phyloP scores from a whole-genome alignment of 2,888 invertebrate genomes.

The Drosophila kokeensis region DNA sequence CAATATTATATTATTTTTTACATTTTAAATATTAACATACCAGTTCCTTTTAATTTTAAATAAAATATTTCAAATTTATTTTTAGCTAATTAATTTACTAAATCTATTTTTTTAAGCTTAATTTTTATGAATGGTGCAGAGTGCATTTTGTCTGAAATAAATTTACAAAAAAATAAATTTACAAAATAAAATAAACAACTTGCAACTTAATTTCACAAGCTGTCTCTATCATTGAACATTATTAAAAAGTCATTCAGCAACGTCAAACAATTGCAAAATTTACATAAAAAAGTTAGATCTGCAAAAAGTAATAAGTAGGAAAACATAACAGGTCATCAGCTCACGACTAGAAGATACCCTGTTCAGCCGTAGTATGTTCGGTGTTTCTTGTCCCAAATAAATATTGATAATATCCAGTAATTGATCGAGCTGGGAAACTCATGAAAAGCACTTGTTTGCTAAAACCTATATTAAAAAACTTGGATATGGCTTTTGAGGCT shows the following conservation, averaged over 20 bases:
- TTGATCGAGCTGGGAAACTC: neutral
- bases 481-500: neutral
- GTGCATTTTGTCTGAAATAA: neutral
- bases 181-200: neutral
- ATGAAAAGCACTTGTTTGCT: neutral
- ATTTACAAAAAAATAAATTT: neutral
- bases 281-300: neutral
- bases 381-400: neutral
- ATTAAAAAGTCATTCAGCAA: neutral
- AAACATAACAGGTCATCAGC: neutral
- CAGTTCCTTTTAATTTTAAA: neutral
- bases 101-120: neutral
- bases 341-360: neutral
- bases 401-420: neutral
- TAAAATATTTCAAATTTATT: neutral
- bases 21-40: accelerated
- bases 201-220: neutral
- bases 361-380: neutral
- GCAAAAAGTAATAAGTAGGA: slow-evolving; percentile 7
- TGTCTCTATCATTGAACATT: too few relatives aligned
- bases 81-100: neutral
- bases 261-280: neutral
- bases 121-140: accelerated
- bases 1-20: neutral
- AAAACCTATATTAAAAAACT: neutral